Conservation (phyloP, 2,797 vertebrate species). For the Cryptoblepharus egeriae region DNA sequence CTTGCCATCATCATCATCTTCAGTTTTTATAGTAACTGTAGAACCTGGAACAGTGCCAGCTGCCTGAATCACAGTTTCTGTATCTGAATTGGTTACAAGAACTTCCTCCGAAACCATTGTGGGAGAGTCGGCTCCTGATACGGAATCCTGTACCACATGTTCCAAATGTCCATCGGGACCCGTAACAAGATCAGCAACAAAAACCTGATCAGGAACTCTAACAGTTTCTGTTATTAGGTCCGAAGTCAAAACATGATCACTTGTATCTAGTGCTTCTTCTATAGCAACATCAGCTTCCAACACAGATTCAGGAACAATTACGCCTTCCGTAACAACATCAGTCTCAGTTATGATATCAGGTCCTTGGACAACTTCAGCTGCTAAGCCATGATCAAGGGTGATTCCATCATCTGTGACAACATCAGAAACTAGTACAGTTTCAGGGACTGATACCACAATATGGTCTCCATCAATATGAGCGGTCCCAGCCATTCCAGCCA, state of each 20-base stretch:
- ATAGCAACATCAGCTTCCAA: constrained; percentile 93
- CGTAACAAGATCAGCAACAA: constrained; percentile 94
- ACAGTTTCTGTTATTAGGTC: constrained; percentile 86
- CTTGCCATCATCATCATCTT: constrained; percentile 93
- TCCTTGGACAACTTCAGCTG: constrained; percentile 93
- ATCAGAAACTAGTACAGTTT: constrained; percentile 96
- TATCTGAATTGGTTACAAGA: constrained; percentile 89
- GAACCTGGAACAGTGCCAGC: constrained; percentile 85
- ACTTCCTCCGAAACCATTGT: constrained; percentile 92
- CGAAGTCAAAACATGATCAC: constrained; percentile 87
- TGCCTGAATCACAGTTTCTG: constrained; percentile 89
- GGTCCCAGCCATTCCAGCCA: constrained; percentile 95
- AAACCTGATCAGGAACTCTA: constrained; percentile 91
- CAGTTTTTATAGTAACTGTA: constrained; percentile 89
- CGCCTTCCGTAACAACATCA: constrained; percentile 89
- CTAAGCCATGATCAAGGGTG: constrained; percentile 90
- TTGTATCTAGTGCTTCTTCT: constrained; percentile 88
- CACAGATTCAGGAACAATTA: constrained; percentile 94
- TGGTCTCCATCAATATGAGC: constrained; percentile 98
- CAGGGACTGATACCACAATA: constrained; percentile 97
- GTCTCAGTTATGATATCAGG: constrained; percentile 91
- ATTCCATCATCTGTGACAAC: constrained; percentile 96
- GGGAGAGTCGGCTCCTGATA: constrained; percentile 78
- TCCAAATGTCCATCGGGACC: constrained; percentile 86
- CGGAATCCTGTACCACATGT: constrained; percentile 84